phyloP scores from a whole-genome alignment of 2,888 invertebrate species.

The Lithodes maja region DNA sequence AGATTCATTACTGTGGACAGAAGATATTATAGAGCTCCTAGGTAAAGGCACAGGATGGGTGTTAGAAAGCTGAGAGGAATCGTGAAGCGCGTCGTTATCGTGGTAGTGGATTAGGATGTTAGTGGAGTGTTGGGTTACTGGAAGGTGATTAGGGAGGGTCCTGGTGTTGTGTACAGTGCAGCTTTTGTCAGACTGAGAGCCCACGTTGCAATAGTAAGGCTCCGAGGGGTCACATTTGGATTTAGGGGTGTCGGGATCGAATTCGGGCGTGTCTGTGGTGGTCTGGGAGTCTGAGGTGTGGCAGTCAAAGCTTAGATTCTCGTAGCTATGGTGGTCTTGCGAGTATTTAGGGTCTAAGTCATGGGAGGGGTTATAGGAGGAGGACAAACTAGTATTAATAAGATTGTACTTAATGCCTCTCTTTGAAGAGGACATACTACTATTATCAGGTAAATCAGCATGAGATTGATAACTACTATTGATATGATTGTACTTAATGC shows the following conservation, averaged over 20 bases:
- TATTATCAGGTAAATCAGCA: too few relatives aligned
- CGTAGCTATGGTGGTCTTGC: slow-evolving; percentile 50
- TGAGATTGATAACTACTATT: too few relatives aligned
- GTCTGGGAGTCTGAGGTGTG: slow-evolving; percentile 50
- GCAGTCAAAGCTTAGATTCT: slow-evolving; percentile 44
- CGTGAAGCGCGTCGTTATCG: slow-evolving; percentile 28
- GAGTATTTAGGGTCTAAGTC: slow-evolving; percentile 1
- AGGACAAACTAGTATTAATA: too few relatives aligned
- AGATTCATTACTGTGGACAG: slow-evolving; percentile 54
- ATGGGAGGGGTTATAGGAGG: not conserved
- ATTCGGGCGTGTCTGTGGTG: slow-evolving; percentile 33
- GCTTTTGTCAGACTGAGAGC: slow-evolving; percentile 21
- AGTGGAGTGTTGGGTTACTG: slow-evolving; percentile 68
- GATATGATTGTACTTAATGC: too few relatives aligned
- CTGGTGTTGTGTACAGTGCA: not conserved
- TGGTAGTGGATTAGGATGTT: slow-evolving; percentile 68
- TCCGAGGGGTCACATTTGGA: not conserved
- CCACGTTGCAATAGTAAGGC: slow-evolving; percentile 47
- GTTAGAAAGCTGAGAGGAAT: slow-evolving; percentile 25
- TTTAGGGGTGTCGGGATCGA: too few relatives aligned
- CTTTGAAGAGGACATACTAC: too few relatives aligned
- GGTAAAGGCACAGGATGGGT: slow-evolving; percentile 54
- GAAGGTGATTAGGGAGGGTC: slow-evolving; percentile 42
- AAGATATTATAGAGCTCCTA: slow-evolving; percentile 67
- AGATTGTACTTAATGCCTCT: too few relatives aligned